Conservation (phyloP, 2,113 vertebrate genomes). For the Prochilodus magdalenae region DNA sequence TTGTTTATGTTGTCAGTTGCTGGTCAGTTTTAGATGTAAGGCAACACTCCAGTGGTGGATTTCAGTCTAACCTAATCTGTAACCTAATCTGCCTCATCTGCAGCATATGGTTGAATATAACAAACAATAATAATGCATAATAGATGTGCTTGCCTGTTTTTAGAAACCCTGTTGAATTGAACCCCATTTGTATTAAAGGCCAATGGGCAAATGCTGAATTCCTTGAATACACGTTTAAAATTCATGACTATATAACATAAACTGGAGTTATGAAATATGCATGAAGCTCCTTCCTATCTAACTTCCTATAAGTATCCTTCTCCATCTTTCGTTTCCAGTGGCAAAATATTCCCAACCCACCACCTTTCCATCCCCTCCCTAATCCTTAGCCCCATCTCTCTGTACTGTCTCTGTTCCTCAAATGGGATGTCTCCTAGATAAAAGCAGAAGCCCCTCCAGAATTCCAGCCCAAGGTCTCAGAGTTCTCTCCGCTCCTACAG, state of each 20-base stretch:
- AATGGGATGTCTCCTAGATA: too few species aligned
- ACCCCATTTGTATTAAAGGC: not conserved
- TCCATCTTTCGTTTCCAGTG: too few species aligned
- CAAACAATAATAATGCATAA: not conserved
- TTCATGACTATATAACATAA: not conserved
- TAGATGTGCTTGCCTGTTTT: not conserved
- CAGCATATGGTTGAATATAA: not conserved
- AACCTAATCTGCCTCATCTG: not conserved
- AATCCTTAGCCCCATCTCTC: too few species aligned
- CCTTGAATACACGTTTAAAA: not conserved
- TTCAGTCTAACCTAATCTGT: not conserved
- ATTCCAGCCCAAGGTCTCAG: too few species aligned
- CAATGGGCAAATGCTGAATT: not conserved
- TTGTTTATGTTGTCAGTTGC: not conserved
- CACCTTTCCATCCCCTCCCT: too few species aligned
- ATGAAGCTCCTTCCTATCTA: too few species aligned
- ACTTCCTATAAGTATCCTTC: too few species aligned
- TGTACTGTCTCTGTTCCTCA: too few species aligned
- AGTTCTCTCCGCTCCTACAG: too few species aligned
- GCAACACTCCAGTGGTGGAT: not conserved
- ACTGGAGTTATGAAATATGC: not conserved
- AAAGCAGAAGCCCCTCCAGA: too few species aligned
- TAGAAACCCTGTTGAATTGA: not conserved
- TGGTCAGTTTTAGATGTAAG: not conserved
- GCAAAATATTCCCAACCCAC: too few species aligned